Conservation (phyloP, 2,888 invertebrate species). For the Lamellibrachia columna region DNA sequence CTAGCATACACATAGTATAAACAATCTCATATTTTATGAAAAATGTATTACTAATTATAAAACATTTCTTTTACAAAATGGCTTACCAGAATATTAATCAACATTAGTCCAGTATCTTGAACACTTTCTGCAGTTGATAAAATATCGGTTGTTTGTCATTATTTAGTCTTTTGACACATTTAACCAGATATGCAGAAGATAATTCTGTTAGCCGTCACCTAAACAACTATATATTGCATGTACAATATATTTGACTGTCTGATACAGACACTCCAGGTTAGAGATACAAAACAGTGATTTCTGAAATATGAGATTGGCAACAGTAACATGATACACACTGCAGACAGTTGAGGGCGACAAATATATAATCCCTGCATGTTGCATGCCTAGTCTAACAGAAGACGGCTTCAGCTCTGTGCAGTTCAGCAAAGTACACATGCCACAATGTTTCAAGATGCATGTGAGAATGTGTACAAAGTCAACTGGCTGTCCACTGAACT, state of each 20-base stretch:
- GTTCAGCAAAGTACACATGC: background rate
- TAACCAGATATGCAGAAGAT: background rate
- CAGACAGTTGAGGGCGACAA: background rate
- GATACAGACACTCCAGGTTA: background rate
- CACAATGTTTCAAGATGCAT: background rate
- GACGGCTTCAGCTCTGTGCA: background rate
- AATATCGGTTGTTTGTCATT: background rate
- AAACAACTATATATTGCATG: background rate
- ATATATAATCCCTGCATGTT: background rate
- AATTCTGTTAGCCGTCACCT: background rate
- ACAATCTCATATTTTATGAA: background rate
- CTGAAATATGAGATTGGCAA: background rate
- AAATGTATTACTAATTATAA: background rate
- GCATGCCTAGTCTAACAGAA: background rate
- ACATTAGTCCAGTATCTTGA: background rate
- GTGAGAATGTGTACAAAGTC: background rate
- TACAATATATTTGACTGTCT: background rate
- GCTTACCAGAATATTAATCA: background rate
- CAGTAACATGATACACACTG: background rate
- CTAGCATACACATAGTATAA: background rate
- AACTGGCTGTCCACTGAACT: background rate
- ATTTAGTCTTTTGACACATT: background rate
- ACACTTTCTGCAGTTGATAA: background rate
- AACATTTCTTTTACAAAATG: background rate
- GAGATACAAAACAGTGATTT: background rate